Conservation (phyloP, 2,888 invertebrate species). For the Archaeoteleia sp. region DNA sequence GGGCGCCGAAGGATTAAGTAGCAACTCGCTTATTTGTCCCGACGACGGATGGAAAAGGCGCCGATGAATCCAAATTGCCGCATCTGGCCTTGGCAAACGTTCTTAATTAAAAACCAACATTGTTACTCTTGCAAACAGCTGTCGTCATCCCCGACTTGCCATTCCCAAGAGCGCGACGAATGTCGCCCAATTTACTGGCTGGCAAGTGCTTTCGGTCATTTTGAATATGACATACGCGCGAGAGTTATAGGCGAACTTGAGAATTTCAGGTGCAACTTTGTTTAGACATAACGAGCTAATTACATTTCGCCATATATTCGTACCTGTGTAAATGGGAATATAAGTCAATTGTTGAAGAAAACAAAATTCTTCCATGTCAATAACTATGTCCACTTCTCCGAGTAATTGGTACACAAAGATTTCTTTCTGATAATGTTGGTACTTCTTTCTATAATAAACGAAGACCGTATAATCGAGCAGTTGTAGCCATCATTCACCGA, state of each 20-base stretch:
- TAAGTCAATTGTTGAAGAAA: too few species aligned
- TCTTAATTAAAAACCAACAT: conserved; percentile 43
- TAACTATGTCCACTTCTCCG: too few species aligned
- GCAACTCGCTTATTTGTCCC: conserved; percentile 23
- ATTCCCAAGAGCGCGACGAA: conserved; percentile 19
- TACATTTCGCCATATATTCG: too few species aligned
- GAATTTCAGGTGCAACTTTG: too few species aligned
- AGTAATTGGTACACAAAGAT: too few species aligned
- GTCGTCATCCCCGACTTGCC: conserved; percentile 11
- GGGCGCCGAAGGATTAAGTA: conserved; percentile 30
- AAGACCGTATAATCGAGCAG: conserved; percentile 22
- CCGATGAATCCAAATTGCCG: conserved; percentile 37
- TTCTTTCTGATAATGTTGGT: too few species aligned
- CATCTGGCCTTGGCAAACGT: conserved; percentile 21
- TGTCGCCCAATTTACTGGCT: conserved; percentile 31
- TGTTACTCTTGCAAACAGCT: conserved; percentile 32
- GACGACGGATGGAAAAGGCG: conserved; percentile 18
- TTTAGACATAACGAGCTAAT: too few species aligned
- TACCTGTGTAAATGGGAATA: too few species aligned
- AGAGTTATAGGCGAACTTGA: too few species aligned
- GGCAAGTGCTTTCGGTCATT: conserved; percentile 20
- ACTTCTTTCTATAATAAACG: not conserved
- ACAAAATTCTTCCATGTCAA: too few species aligned
- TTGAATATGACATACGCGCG: conserved; percentile 9
- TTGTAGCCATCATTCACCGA: conserved; percentile 25